These are phyloP conservation scores for Zapus hudsonius DNA, from an alignment of 2,113 vertebrate species.

Conservation along the genomic window DNA sequence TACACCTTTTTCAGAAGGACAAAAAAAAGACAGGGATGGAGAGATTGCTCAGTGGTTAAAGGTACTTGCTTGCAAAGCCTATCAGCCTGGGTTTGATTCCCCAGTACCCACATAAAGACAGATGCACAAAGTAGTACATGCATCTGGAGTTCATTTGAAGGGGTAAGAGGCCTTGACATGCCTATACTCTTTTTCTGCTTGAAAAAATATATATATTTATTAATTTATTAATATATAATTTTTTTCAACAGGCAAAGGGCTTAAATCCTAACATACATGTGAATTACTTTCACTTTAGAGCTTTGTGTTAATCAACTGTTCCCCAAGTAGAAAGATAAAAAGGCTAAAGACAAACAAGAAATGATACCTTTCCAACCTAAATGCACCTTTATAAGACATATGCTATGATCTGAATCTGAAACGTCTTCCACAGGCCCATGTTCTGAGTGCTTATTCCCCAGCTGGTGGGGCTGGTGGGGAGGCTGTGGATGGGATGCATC, in stretches of 20 bases:
- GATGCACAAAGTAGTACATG: no score
- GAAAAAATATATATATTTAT: no score
- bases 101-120: no score
- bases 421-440: neutral
- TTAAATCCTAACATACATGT: neutral
- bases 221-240: no score
- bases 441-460: neutral
- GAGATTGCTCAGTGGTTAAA: no score
- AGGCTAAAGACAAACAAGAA: slow-evolving; percentile 25
- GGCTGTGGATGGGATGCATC: neutral
- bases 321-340: neutral
- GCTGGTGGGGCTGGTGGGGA: neutral
- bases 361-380: neutral
- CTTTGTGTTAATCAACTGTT: neutral
- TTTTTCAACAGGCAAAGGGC: no score
- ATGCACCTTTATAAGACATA: neutral
- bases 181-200: no score
- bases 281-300: slow-evolving; percentile 13
- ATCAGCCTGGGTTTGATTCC: no score
- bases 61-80: no score
- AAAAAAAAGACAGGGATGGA: neutral
- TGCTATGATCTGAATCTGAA: neutral
- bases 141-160: no score
- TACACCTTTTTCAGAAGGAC: neutral
- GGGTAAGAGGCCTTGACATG: no score